Conservation (phyloP, 2,797 vertebrate genomes). For the Melanotaenia boesemani region DNA sequence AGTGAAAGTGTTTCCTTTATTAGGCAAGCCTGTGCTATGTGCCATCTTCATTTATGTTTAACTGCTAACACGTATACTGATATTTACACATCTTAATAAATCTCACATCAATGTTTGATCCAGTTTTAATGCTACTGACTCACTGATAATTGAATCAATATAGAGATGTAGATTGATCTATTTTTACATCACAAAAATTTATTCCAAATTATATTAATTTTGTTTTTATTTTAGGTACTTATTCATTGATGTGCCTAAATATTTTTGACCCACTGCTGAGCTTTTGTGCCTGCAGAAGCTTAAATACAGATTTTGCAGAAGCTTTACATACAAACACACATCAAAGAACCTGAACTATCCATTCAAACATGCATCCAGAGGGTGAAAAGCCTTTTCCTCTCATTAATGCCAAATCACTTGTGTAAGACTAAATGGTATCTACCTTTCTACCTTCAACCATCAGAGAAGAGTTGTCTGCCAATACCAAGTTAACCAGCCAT, state of each 20-base stretch:
- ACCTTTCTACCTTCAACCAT: neutral
- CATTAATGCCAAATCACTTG: neutral
- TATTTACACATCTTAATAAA: too few relatives aligned
- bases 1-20: too few relatives aligned
- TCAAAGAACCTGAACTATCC: neutral
- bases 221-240: neutral
- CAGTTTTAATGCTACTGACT: too few relatives aligned
- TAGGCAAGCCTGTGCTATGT: too few relatives aligned
- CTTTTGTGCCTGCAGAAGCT: neutral
- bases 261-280: neutral
- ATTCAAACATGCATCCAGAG: neutral
- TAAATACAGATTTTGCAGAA: neutral
- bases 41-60: too few relatives aligned
- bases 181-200: neutral
- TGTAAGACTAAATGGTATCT: neutral
- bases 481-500: neutral
- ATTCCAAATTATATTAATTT: neutral
- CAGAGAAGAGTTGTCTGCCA: conserved; percentile 1
- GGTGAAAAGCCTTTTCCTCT: conserved; percentile 16
- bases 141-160: neutral
- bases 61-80: too few relatives aligned
- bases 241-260: neutral
- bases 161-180: neutral
- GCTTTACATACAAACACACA: neutral
- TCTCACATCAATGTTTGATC: too few relatives aligned